Evolutionary conservation across 2,797 vertebrate species (phyloP), one percentile per base, ranked within the genome.

Genomic region (Fistularia tabacaria): DNA sequence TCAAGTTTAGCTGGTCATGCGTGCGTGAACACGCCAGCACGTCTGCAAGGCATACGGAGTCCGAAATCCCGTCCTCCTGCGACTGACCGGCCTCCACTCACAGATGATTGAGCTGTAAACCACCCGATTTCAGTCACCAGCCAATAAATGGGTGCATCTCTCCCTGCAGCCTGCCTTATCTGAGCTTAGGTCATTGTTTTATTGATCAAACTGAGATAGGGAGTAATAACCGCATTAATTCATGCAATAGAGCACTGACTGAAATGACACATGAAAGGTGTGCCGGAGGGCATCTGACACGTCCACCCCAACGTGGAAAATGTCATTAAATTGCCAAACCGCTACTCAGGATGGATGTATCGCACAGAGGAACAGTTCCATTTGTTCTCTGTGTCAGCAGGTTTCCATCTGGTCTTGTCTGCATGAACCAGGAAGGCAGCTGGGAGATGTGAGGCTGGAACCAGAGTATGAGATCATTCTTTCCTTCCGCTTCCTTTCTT

Each of bases 381-480:
- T 57, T 56, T 52, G 62, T 57, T 56, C 54, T 6, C 54, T 36
- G 2, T 56, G 37, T 56, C 45, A 39, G 54, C 13, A 14, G 36
- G 45, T 56, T 56, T 36, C 54, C 54, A 56, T 56, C 54, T 56
- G 54, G 36, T 38, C 13, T 40, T 10, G 48, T 49, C 54, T 56
- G 9, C 3, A 12, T 55, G 54, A 36, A 47, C 36, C 54, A 54
- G 52, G 52, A 54, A 54, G 44, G 9, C 52, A 56, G 54, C 44
- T 56, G 54, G 54, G 37, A 56, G 10, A 46, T 47, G 43, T 47
- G 49, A 49, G 51, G 73, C 45, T 57, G 38, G 57, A 59, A 51
- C 66, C 37, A 72, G 49, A 36, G 45, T 73, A 63, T 49, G 52
- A 71, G 57, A 71, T 78, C 62, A 73, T 62, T 80, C 55, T 64